Percentiles rank a stretch among this genome's conserved stretches.
These are phyloP conservation scores for Nebria salina DNA, from an alignment of 2,888 invertebrate genomes.

Conservation along the genomic window DNA sequence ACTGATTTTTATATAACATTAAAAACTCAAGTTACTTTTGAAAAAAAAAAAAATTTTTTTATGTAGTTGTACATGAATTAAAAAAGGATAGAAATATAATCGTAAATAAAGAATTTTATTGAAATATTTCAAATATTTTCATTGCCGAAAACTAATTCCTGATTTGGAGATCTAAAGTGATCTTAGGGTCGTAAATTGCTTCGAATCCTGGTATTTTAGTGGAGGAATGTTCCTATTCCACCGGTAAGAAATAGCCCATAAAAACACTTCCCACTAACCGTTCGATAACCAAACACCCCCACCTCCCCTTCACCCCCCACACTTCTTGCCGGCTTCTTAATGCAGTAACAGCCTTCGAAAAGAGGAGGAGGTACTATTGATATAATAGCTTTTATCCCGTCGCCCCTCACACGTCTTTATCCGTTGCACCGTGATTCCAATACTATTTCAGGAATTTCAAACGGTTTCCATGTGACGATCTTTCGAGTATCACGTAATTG, in stretches of 20 bases:
- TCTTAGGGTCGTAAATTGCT: conserved; percentile 5
- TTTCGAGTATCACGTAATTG: neutral
- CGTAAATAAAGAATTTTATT: no score
- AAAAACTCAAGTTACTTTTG: neutral
- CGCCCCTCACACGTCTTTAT: neutral
- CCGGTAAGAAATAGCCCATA: conserved; percentile 12
- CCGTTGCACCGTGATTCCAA: neutral
- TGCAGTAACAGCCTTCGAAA: neutral
- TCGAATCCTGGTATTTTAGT: neutral
- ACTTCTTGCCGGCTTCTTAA: neutral
- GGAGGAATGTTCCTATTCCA: conserved; percentile 1
- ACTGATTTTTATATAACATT: no score
- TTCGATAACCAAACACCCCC: conserved; percentile 5
- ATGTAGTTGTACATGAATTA: no score
- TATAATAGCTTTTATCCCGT: conserved; percentile 7
- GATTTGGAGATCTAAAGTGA: no score
- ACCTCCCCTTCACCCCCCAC: neutral
- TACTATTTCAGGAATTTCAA: conserved; percentile 17
- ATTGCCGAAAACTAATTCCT: neutral
- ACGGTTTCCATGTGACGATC: neutral
- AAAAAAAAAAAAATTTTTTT: no score
- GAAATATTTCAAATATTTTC: neutral
- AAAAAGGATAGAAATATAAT: no score
- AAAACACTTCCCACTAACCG: conserved; percentile 3
- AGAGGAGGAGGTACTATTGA: conserved; percentile 5